Conservation (phyloP, 1,140 invertebrate genomes). For the Macrobrachium nipponense region DNA sequence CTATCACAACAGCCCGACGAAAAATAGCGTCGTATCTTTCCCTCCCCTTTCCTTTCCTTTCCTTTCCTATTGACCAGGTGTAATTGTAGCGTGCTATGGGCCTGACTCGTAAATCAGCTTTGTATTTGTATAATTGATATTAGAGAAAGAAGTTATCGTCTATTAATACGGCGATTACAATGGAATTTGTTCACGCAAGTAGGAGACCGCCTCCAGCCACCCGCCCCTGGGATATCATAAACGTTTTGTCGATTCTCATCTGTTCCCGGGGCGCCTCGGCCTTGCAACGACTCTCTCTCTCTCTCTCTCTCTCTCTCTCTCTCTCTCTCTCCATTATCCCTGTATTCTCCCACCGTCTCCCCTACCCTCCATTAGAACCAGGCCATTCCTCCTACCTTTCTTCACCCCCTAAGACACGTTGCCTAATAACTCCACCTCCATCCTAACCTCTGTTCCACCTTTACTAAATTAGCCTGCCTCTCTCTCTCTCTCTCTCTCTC, state of each 20-base stretch:
- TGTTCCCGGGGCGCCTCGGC: not conserved
- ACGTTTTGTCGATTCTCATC: not conserved
- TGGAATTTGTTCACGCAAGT: too few species aligned
- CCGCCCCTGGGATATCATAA: not conserved
- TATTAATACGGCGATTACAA: too few species aligned
- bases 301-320: not conserved
- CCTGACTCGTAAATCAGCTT: too few species aligned
- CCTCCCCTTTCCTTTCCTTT: too few species aligned
- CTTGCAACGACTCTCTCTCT: too few species aligned
- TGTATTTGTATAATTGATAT: too few species aligned
- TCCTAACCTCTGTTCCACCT: constrained; percentile 2
- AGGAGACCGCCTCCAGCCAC: too few species aligned
- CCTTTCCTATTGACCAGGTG: too few species aligned
- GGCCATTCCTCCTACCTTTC: constrained; percentile 1
- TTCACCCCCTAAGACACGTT: not conserved
- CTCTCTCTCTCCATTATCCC: not conserved
- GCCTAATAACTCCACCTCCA: not conserved
- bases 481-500: not conserved
- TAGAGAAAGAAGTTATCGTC: too few species aligned
- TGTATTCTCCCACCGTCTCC: not conserved
- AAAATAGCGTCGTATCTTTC: too few species aligned
- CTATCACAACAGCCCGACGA: too few species aligned
- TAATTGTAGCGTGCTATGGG: too few species aligned
- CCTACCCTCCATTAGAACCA: not conserved
- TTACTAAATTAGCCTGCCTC: not conserved